These are phyloP conservation scores for Laothoe populi DNA, from an alignment of 2,888 invertebrate species.

Conservation along the genomic window DNA sequence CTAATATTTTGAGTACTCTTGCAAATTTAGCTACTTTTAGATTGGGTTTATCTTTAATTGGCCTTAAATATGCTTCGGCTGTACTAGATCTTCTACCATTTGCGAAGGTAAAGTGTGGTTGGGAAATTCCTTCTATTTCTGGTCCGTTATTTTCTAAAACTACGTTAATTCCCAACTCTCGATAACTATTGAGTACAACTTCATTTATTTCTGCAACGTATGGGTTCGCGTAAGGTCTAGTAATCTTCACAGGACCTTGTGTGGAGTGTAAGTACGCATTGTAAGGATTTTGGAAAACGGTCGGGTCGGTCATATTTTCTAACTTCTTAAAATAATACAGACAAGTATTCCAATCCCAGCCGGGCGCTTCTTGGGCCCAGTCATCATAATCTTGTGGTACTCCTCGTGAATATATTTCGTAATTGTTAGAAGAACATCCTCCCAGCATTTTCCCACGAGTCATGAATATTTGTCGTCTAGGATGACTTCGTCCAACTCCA, in stretches of 20 bases:
- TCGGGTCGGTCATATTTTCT: slow-evolving; percentile 59
- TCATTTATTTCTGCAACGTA: slow-evolving; percentile 49
- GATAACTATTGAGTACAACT: slow-evolving; percentile 47
- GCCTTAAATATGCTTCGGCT: slow-evolving; percentile 65
- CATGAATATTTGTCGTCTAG: slow-evolving; percentile 40
- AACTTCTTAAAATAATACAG: slow-evolving; percentile 59
- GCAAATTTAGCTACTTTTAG: slow-evolving; percentile 62
- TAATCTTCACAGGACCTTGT: slow-evolving; percentile 56
- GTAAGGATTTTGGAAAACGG: slow-evolving; percentile 45
- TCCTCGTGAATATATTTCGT: slow-evolving; percentile 57
- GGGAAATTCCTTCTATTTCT: slow-evolving; percentile 48
- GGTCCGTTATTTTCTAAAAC: slow-evolving; percentile 57
- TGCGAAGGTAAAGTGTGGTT: slow-evolving; percentile 57
- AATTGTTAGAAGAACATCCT: slow-evolving; percentile 59
- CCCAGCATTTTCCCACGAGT: slow-evolving; percentile 61
- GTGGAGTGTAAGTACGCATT: slow-evolving; percentile 54
- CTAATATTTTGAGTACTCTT: slow-evolving; percentile 62
- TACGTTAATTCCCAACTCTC: slow-evolving; percentile 57
- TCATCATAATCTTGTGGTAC: slow-evolving; percentile 57
- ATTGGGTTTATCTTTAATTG: slow-evolving; percentile 56
- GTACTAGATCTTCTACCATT: slow-evolving; percentile 69
- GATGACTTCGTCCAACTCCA: slow-evolving; percentile 50
- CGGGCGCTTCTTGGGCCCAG: slow-evolving; percentile 54
- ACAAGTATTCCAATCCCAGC: slow-evolving; percentile 60
- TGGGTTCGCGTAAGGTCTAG: slow-evolving; percentile 47